Conservation (phyloP, 1,140 invertebrate species). For the Euura saliciscinereae region DNA sequence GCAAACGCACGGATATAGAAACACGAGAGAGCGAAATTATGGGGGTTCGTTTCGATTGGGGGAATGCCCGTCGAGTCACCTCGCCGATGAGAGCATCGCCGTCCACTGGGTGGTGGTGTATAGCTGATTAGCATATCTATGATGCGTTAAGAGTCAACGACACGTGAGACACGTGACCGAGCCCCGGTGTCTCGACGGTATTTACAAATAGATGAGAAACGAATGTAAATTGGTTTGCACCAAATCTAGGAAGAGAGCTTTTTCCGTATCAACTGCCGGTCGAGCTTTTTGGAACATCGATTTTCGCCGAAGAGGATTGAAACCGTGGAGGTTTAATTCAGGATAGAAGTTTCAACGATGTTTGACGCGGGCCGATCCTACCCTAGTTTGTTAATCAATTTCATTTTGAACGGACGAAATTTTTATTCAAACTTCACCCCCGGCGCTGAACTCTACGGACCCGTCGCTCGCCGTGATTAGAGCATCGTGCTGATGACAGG, state of each 20-base stretch:
- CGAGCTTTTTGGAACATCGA: too few relatives aligned
- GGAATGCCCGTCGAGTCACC: not conserved
- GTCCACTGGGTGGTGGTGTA: not conserved
- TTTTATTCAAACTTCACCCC: constrained; percentile 25
- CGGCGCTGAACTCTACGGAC: constrained; percentile 25
- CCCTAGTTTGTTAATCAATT: not conserved
- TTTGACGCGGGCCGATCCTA: not conserved
- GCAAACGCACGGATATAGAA: not conserved
- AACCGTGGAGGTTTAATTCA: too few relatives aligned
- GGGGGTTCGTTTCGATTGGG: not conserved
- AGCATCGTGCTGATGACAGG: constrained; percentile 52
- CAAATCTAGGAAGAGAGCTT: too few relatives aligned
- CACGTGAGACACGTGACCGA: not conserved
- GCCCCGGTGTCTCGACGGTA: not conserved
- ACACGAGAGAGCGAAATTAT: not conserved
- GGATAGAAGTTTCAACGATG: not conserved
- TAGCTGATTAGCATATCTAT: not conserved
- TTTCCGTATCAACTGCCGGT: too few relatives aligned
- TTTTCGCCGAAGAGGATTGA: too few relatives aligned
- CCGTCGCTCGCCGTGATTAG: constrained; percentile 53
- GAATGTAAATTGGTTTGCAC: too few relatives aligned
- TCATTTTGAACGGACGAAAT: not conserved
- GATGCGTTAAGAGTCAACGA: not conserved
- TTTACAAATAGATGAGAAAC: not conserved
- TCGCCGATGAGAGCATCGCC: not conserved